A percentile compares a stretch with the other conserved stretches of the same genome.
Evolutionary conservation across 1,140 invertebrate genomes (phyloP).

Genomic region (Drosophila triauraria): DNA sequence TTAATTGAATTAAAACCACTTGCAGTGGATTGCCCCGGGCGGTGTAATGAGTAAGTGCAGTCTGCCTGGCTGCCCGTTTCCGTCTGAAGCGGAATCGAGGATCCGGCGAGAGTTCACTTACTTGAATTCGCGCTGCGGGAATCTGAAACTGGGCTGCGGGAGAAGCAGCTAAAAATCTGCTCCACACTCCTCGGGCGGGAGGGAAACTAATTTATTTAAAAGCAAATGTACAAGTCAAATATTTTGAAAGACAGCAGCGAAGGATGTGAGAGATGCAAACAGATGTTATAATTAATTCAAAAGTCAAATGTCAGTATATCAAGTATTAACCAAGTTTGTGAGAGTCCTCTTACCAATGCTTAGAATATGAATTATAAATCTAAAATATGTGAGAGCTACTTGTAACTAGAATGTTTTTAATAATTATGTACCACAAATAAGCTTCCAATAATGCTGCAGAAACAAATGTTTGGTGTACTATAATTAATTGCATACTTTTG

Average conservation of each 20-base stretch:
- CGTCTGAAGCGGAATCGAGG: constrained; percentile 1
- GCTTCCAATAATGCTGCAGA: too few relatives aligned
- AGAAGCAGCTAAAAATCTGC: constrained; percentile 37
- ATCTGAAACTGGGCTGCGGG: background rate
- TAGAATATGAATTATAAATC: too few relatives aligned
- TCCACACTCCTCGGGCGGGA: background rate
- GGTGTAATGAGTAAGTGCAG: constrained; percentile 1
- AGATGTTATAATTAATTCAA: background rate
- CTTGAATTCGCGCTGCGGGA: background rate
- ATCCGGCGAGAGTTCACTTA: constrained; percentile 6
- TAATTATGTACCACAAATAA: too few relatives aligned
- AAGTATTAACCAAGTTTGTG: too few relatives aligned
- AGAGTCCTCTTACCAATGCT: too few relatives aligned
- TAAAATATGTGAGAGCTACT: too few relatives aligned
- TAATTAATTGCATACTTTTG: too few relatives aligned
- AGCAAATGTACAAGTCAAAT: constrained; percentile 32
- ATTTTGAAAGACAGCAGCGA: background rate
- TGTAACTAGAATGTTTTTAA: too few relatives aligned
- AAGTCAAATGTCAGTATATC: background rate
- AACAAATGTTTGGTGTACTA: too few relatives aligned
- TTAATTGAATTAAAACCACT: constrained; percentile 55
- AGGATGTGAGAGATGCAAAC: background rate
- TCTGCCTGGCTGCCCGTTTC: too few relatives aligned
- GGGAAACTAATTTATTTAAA: constrained; percentile 52
- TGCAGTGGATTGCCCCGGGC: constrained; percentile 12